phyloP scores from a whole-genome alignment of 2,888 invertebrate genomes.

The Calephelis perditalis region DNA sequence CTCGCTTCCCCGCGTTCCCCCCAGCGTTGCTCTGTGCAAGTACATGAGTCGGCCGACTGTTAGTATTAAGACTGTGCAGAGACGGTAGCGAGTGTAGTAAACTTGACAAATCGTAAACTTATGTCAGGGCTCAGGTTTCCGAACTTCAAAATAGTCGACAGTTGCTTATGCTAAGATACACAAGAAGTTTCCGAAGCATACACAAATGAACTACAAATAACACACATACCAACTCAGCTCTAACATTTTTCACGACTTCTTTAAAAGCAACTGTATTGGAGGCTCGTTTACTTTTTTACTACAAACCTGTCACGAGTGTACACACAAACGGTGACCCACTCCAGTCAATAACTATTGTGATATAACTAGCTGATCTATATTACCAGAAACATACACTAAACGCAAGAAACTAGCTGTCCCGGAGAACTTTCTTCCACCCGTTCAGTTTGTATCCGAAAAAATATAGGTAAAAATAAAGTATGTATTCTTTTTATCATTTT shows the following conservation, averaged over 20 bases:
- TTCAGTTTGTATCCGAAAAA: too few relatives aligned
- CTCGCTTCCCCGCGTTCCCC: too few relatives aligned
- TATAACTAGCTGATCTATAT: conserved; percentile 1
- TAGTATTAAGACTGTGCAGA: too few relatives aligned
- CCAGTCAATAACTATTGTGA: conserved; percentile 21
- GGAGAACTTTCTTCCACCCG: too few relatives aligned
- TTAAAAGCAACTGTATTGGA: conserved; percentile 18
- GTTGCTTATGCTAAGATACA: not conserved
- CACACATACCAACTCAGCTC: not conserved
- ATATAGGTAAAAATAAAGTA: too few relatives aligned
- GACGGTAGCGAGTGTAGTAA: too few relatives aligned
- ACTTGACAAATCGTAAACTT: too few relatives aligned
- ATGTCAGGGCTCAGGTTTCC: too few relatives aligned
- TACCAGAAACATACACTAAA: not conserved
- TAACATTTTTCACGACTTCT: conserved; percentile 14
- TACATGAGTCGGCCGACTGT: too few relatives aligned
- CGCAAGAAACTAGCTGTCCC: too few relatives aligned
- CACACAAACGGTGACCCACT: conserved; percentile 31
- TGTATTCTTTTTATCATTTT: too few relatives aligned
- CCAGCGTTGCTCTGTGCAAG: too few relatives aligned
- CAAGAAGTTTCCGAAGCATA: not conserved
- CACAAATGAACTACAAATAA: not conserved
- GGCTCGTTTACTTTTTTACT: conserved; percentile 22
- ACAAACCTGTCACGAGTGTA: conserved; percentile 27
- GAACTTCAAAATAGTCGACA: not conserved